Base-by-base conservation (phyloP, 2,888 invertebrate genomes). In the Copidosoma aretas region DNA sequence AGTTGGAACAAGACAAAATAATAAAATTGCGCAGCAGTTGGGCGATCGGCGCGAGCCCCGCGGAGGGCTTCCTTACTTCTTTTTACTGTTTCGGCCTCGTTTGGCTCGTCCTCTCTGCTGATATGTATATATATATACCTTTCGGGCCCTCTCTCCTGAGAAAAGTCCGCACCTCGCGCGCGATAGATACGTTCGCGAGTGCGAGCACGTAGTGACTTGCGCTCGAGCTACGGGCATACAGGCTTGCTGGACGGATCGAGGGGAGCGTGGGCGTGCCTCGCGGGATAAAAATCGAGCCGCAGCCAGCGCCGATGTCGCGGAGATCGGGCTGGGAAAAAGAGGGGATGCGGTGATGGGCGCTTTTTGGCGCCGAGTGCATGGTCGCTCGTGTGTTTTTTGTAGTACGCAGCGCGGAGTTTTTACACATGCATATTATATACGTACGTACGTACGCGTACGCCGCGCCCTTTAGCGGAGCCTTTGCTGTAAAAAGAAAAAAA, bases 141-240 rank as follows among this genome's bases (percentile, higher is more conserved):
- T 46, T 12, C 15, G 43, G 14, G 12, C 43, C 3, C 4, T 15
- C 1, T 8, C 14, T 17, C 8, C 41, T 8, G 41, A 12, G 43
- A 46, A 12, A 46, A 46, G 12, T 46, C 43, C 8, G 43, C 3
- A 15, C 14, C 3, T 3, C 57, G 22, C 21, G 1, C 15, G n/a
- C 32, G 41, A 19, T 51, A 41, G 64, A 61, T 58, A 58, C 60
- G 64, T 22, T 10, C 43, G 25, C 14, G 19, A 19, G 43, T 41
- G 43, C 58, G 58, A 19, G 1, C 19, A n/a, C n/a, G n/a, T n/a
- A n/a, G 51, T 32, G 32, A 32, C 32, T 32, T 32, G 32, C 3
- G 32, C 32, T 32, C 32, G 4, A 32, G 3, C 8, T 10, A n/a
- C 43, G 43, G 43, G 17, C 32, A 22, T 51, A 12, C 24, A 2